Evolutionary conservation across 2,888 invertebrate species (phyloP), one percentile per base, ranked within the genome.

Genomic region (Tuta absoluta): DNA sequence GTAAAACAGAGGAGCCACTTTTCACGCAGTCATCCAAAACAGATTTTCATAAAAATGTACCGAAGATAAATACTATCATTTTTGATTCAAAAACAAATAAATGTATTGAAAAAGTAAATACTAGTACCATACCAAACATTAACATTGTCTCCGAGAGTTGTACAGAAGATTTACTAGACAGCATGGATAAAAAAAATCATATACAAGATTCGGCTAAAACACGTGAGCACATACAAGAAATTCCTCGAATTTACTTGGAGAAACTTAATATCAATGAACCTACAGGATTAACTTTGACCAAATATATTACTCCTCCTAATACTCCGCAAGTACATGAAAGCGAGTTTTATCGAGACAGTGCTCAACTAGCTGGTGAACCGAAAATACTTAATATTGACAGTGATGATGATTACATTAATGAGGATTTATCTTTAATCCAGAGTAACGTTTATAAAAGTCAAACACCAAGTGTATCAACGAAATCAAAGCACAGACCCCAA

Each of bases 371-470:
- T 28, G 56, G 56, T 53, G 58, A 58, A 49, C 37, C 45, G 49
- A 41, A 53, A 60, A 37, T 38, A 48, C 11, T 45, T 8, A 19
- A 57, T 33, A 63, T 33, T 28, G 57, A 63, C 23, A 57, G 24
- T 48, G 61, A 65, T n/a, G 64, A 65, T 21, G 64, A 68, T 8
- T 19, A 63, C 23, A 53, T 2, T 7, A 17, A 23, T 37, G 38
- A 70, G 28, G 64, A 21, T 19, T 41, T 41, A n/a, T 14, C 4
- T 14, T 41, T n/a, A 14, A 41, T 1, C 41, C 41, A 11, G 41
- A 8, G 14, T 41, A 14, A 41, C 14, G 41, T 41, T 14, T 14
- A 41, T 41, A 41, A 41, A 41, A 41, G 41, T 41, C 41, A 41
- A 41, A 41, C 14, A 41, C n/a, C 41, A 41, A 41, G 2, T 8